A percentile compares a stretch with the other conserved stretches of the same genome.
Conservation (phyloP, 2,113 vertebrate species). For the Serilophus lunatus region DNA sequence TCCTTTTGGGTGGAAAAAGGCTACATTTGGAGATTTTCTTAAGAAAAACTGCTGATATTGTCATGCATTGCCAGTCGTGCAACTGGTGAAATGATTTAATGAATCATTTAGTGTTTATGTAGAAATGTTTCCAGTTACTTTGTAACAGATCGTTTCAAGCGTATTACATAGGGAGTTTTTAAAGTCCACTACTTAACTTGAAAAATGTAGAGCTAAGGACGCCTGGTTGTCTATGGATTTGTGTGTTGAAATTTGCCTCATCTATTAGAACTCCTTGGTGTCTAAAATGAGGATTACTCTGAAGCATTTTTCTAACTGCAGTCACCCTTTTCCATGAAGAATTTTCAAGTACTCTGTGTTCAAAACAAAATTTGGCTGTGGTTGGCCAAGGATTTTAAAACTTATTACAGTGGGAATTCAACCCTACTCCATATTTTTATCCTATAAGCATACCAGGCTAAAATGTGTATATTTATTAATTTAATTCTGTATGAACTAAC, state of each 20-base stretch:
- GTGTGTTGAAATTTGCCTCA: not conserved
- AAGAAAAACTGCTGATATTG: not conserved
- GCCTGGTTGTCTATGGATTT: not conserved
- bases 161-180: not conserved
- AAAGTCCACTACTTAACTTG: not conserved
- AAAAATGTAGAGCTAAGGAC: not conserved
- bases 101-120: not conserved
- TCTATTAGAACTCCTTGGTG: not conserved
- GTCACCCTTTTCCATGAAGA: not conserved
- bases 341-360: not conserved
- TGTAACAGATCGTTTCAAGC: not conserved
- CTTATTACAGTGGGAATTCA: not conserved
- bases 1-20: not conserved
- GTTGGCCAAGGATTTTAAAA: not conserved
- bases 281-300: not conserved
- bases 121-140: not conserved
- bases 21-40: not conserved
- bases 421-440: not conserved
- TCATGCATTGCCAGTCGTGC: rapidly evolving
- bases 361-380: not conserved
- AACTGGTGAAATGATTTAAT: not conserved
- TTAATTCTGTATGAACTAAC: rapidly evolving
- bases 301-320: not conserved
- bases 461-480: not conserved
- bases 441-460: not conserved